Base-by-base conservation (phyloP, 2,113 vertebrate species). In the Collichthys lucidus region DNA sequence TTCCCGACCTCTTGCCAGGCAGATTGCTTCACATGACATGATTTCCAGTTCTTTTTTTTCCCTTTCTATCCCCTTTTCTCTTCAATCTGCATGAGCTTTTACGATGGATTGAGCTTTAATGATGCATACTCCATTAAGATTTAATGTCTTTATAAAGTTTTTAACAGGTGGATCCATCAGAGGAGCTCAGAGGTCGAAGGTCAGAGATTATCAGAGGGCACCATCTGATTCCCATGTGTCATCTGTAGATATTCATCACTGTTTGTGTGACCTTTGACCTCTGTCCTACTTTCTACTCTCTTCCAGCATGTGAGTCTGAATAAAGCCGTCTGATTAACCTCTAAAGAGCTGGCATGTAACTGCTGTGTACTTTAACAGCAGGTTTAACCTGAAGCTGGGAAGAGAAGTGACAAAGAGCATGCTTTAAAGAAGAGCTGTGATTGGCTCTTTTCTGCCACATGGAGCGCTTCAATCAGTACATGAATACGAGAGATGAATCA, bases 191-290 rank as follows among this genome's bases (percentile, higher is more conserved):
- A 31, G 64, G 26, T 87, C 42, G 71, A 42, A 69, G 59, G 57
- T 64, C 57, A 77, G 31, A 65, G 68, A 87, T 80, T 50, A 74
- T 80, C 42, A 63, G 53, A 75, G 22, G 52, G 65, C 11, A 19
- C n/a, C 35, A 5, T 71, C 16, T 57, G 42, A 63, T 80, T 80
- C 22, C 47, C 46, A 20, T 53, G 53, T 70, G 77, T 46, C 61
- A n/a, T 64, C 40, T 67, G 29, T n/a, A 64, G 46, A 57, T 74
- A 46, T 47, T 26, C 47, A 15, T 20, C n/a, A 5, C 49, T 64
- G 31, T 66, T 40, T 47, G 12, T 5, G 4, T 52, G 46, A 65
- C 60, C 53, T 78, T 55, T 53, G 61, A 49, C 64, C 49, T 47
- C 19, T 22, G 55, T 40, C 46, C 66, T 52, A 52, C 66, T 77